A percentile compares a stretch with the other conserved stretches of the same genome.
Evolutionary conservation across 2,113 vertebrate genomes (phyloP).

Genomic region (Cyprinodon brontotheroides): DNA sequence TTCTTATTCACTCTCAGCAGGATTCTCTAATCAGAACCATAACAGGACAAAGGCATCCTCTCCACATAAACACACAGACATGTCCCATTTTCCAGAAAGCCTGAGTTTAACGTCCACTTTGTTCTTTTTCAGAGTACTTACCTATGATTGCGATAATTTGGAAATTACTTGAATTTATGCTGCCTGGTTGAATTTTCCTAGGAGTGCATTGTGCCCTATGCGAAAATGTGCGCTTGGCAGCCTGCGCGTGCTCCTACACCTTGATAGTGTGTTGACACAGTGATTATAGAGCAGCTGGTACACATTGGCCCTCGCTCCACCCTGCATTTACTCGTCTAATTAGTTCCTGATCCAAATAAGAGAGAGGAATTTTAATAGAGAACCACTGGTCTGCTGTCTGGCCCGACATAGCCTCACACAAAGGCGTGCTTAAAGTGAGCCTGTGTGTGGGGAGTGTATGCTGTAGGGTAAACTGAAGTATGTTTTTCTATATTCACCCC

Average conservation of each 20-base stretch:
- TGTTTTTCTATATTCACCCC: conserved; percentile 19
- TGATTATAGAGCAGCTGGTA: conserved; percentile 77
- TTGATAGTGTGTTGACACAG: conserved; percentile 75
- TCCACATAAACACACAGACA: conserved; percentile 17
- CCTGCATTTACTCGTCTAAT: conserved; percentile 79
- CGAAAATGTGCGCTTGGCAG: conserved; percentile 62
- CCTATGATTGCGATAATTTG: conserved; percentile 70
- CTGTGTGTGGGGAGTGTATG: conserved; percentile 15
- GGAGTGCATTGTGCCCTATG: conserved; percentile 23
- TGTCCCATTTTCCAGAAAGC: conserved; percentile 39
- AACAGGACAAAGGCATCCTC: conserved; percentile 24
- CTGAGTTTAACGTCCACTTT: conserved; percentile 43
- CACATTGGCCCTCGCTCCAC: conserved; percentile 71
- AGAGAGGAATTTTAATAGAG: conserved; percentile 77
- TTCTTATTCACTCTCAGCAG: conserved; percentile 76
- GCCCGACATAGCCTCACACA: conserved; percentile 46
- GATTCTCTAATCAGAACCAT: conserved; percentile 77
- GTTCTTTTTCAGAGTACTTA: conserved; percentile 56
- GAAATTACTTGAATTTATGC: conserved; percentile 53
- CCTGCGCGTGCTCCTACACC: conserved; percentile 67
- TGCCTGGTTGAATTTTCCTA: conserved; percentile 36
- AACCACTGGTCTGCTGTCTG: conserved; percentile 64
- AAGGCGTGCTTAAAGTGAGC: conserved; percentile 27
- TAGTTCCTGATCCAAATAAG: conserved; percentile 79
- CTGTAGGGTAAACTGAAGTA: conserved; percentile 14